Conservation (phyloP, 2,888 invertebrate genomes). For the Tribolium freemani region DNA sequence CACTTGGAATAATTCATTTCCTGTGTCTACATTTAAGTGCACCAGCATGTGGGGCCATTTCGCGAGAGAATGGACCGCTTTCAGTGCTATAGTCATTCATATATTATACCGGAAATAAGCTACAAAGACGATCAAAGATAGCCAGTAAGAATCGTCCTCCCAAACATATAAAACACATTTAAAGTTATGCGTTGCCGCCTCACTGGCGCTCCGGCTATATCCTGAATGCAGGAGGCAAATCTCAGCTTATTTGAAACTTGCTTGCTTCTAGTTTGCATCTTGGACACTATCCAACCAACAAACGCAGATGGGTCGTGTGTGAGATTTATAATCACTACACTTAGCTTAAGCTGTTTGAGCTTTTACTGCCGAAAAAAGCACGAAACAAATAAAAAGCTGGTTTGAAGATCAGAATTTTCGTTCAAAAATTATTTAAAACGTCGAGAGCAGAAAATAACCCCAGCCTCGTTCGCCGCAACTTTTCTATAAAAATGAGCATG, state of each 20-base stretch:
- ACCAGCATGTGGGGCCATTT: slow-evolving; percentile 12
- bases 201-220: slow-evolving; percentile 50
- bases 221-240: slow-evolving; percentile 51
- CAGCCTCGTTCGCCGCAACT: background rate
- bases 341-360: no score
- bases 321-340: background rate
- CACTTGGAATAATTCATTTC: slow-evolving; percentile 33
- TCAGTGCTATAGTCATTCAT: slow-evolving; percentile 48
- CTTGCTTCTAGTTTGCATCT: slow-evolving; percentile 37
- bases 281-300: slow-evolving; percentile 33
- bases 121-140: slow-evolving; percentile 56
- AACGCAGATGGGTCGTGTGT: background rate
- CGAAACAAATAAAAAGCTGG: no score
- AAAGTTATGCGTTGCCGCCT: slow-evolving; percentile 54
- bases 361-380: no score
- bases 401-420: no score
- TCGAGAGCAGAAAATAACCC: background rate
- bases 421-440: background rate
- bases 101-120: slow-evolving; percentile 53
- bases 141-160: slow-evolving; percentile 44
- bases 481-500: background rate
- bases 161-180: slow-evolving; percentile 52
- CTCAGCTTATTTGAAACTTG: slow-evolving; percentile 47
- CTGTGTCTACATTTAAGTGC: slow-evolving; percentile 36
- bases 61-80: slow-evolving; percentile 42